Conservation (phyloP, 2,113 vertebrate species). For the Podarcis cretensis region DNA sequence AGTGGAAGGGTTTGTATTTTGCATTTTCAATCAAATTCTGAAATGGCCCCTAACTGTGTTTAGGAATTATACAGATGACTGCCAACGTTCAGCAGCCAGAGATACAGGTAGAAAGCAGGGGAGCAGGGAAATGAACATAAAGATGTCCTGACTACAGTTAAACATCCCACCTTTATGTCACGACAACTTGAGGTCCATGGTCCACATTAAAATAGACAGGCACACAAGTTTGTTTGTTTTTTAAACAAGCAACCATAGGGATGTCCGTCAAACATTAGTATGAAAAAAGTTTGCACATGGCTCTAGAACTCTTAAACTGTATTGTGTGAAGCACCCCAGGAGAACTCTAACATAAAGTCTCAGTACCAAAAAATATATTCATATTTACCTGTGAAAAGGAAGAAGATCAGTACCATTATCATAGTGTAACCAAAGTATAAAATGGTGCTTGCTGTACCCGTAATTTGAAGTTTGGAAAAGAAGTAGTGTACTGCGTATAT, state of each 20-base stretch:
- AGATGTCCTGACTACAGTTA: background rate
- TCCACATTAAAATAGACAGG: background rate
- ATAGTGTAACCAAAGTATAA: conserved; percentile 94
- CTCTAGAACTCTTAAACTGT: background rate
- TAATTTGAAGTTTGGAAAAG: conserved; percentile 93
- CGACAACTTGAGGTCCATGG: background rate
- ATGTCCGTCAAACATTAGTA: background rate
- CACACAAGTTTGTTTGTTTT: background rate
- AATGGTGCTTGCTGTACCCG: conserved; percentile 91
- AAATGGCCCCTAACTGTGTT: background rate
- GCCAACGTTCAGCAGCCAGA: background rate
- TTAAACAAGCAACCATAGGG: background rate
- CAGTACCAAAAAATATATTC: background rate
- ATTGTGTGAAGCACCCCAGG: background rate
- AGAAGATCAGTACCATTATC: conserved; percentile 97
- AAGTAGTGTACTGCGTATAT: conserved; percentile 95
- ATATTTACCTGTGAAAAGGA: conserved; percentile 90
- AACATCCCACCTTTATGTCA: background rate
- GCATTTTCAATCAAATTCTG: background rate
- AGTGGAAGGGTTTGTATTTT: background rate
- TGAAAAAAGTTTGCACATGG: background rate
- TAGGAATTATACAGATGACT: background rate
- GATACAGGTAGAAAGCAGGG: background rate
- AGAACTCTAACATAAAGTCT: background rate
- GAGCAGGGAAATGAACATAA: background rate